A percentile compares a stretch with the other conserved stretches of the same genome.
Evolutionary conservation across 2,797 vertebrate species (phyloP).

Genomic region (Oryzias sinensis): DNA sequence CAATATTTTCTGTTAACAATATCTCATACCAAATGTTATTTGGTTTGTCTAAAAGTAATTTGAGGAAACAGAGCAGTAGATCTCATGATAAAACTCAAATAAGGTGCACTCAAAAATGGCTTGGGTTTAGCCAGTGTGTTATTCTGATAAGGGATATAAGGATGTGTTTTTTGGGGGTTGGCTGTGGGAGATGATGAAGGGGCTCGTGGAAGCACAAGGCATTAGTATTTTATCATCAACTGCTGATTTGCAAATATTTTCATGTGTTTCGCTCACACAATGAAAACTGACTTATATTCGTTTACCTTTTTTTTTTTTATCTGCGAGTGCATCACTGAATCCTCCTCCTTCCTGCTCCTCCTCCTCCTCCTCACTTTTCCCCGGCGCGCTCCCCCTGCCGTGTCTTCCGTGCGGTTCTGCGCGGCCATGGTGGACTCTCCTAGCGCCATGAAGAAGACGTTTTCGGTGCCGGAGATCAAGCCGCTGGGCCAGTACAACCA

Average conservation of each 20-base stretch:
- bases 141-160: too few relatives aligned
- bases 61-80: too few relatives aligned
- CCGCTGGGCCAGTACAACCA: conserved; percentile 88
- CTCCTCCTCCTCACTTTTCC: conserved; percentile 29
- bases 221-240: too few relatives aligned
- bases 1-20: too few relatives aligned
- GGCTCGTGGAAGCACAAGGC: too few relatives aligned
- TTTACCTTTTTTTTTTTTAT: neutral
- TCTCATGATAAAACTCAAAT: too few relatives aligned
- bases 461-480: conserved; percentile 86
- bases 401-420: conserved; percentile 35
- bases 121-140: too few relatives aligned
- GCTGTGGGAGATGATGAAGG: conserved; percentile 8
- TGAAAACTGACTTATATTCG: neutral
- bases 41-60: too few relatives aligned
- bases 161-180: conserved; percentile 8
- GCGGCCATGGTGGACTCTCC: conserved; percentile 81
- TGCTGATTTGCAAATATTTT: neutral
- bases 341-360: conserved; percentile 36
- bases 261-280: neutral
- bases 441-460: conserved; percentile 75
- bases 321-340: conserved; percentile 28
- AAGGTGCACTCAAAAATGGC: too few relatives aligned
- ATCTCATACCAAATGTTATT: too few relatives aligned
- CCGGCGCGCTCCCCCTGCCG: conserved; percentile 24